A percentile compares a stretch with the other conserved stretches of the same genome.
Evolutionary conservation across 2,797 vertebrate species (phyloP).

Genomic region (Synaphobranchus kaupii): DNA sequence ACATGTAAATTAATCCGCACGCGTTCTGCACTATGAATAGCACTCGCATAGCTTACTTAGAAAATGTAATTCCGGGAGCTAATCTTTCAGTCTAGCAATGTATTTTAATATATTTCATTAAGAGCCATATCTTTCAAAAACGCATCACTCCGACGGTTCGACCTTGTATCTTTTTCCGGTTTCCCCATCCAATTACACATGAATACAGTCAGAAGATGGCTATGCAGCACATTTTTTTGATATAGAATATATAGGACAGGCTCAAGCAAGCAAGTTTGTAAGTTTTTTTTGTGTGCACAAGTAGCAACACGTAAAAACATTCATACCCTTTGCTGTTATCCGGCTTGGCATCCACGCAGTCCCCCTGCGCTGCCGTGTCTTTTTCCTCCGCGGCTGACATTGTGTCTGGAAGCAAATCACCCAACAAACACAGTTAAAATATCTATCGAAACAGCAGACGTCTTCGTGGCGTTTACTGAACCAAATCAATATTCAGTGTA

Average conservation of each 20-base stretch:
- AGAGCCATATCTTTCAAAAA: background rate
- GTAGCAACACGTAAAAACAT: background rate
- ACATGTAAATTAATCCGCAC: background rate
- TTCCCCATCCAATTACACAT: background rate
- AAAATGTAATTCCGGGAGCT: background rate
- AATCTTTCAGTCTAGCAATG: background rate
- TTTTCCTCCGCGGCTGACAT: constrained; percentile 41
- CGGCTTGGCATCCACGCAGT: constrained; percentile 42
- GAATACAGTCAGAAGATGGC: background rate
- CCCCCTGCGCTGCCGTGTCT: background rate
- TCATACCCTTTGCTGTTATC: constrained; percentile 22
- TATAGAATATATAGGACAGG: background rate
- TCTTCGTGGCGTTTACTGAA: background rate
- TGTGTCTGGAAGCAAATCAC: constrained; percentile 5
- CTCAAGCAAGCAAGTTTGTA: background rate
- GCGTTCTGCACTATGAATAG: background rate
- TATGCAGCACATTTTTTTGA: background rate
- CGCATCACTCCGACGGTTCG: no score
- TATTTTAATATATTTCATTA: background rate
- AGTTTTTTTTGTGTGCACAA: background rate
- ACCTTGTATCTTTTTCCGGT: background rate
- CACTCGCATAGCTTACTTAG: background rate
- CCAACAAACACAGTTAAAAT: background rate
- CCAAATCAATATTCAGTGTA: background rate
- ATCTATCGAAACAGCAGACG: background rate